Evolutionary conservation across 2,888 invertebrate species (phyloP), one percentile per base, ranked within the genome.

Genomic region (Euplagia quadripunctaria): DNA sequence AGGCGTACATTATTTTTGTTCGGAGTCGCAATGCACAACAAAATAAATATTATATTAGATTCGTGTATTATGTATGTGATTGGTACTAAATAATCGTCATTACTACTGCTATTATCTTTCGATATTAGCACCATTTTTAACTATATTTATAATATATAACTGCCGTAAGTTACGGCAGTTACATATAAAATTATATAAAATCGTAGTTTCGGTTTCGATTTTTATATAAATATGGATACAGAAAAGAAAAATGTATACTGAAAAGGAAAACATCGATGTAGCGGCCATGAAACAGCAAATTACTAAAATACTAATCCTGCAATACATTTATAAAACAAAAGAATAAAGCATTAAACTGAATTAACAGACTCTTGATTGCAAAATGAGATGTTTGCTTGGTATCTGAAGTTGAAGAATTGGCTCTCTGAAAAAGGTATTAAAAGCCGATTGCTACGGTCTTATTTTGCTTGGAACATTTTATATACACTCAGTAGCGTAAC

Each of bases 41-140:
- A 31, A 12, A 43, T 43, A 43, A 31, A 58, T 11, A 4, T 58
- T 11, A 58, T 55, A 11, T n/a, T 55, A 20, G 12, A 17, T 16
- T n/a, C n/a, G n/a, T n/a, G n/a, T n/a, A n/a, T n/a, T n/a, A n/a
- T n/a, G n/a, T n/a, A n/a, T n/a, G n/a, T n/a, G 43, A 43, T 43
- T 43, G 43, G 43, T 8, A 43, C 43, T 6, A 43, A 43, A 43
- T 43, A 43, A 43, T 43, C 43, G 4, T 43, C 43, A 46, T 46
- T 9, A 46, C 43, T 46, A 46, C 43, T 46, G 31, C 31, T 61
- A 31, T 5, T 7, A 61, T 31, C 14, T 31, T 20, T 31, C 61
- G 61, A 61, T 31, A 31, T 61, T 31, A 61, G 61, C 61, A 61
- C 61, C 61, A 61, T 61, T 61, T 61, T 31, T 7, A 61, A 31